These are phyloP conservation scores for Cyrtodaria siliqua DNA, from an alignment of 2,888 invertebrate genomes.

Conservation along the genomic window DNA sequence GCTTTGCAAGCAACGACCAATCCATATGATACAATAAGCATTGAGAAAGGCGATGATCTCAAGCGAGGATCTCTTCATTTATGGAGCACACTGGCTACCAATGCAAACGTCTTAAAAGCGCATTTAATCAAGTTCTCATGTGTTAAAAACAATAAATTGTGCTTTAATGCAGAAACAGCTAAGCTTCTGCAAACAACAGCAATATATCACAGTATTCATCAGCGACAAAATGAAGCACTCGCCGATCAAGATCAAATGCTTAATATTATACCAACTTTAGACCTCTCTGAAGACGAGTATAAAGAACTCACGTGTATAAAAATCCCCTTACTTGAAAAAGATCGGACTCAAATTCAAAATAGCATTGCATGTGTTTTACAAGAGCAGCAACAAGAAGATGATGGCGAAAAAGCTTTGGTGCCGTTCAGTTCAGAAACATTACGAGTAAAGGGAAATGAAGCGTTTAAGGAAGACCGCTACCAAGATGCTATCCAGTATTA, in stretches of 20 bases:
- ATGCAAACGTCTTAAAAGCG: constrained; percentile 18
- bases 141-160: not conserved
- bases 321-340: constrained; percentile 32
- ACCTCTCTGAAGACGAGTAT: constrained; percentile 17
- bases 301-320: constrained; percentile 21
- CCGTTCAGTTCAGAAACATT: too few species aligned
- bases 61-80: constrained; percentile 18
- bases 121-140: constrained; percentile 2
- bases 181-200: constrained; percentile 6
- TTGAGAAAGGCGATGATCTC: not conserved
- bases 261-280: constrained; percentile 15
- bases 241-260: constrained; percentile 40
- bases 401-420: not conserved
- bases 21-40: constrained; percentile 17
- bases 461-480: constrained; percentile 16
- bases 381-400: constrained; percentile 2
- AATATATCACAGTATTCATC: constrained; percentile 41
- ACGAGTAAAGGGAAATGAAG: constrained; percentile 23
- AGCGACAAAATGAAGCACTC: constrained; percentile 44
- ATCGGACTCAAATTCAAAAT: not conserved
- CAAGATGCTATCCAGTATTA: constrained; percentile 21
- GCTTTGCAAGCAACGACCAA: constrained; percentile 16
- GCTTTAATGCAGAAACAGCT: constrained; percentile 26
- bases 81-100: constrained; percentile 39
- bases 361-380: constrained; percentile 2